phyloP scores from a whole-genome alignment of 2,888 invertebrate species.

The Empis stercorea region DNA sequence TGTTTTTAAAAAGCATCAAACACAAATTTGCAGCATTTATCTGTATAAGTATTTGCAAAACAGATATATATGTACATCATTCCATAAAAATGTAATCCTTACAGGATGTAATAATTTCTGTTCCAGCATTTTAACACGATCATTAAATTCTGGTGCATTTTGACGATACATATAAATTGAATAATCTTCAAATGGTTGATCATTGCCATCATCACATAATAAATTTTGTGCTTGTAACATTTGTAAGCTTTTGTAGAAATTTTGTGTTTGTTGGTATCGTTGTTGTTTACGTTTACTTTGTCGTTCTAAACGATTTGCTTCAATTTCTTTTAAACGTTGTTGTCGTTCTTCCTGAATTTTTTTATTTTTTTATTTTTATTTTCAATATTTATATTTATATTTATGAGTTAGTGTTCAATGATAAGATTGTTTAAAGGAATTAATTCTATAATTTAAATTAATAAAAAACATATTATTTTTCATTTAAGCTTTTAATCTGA shows the following conservation, averaged over 20 bases:
- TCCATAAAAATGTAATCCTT: conserved; percentile 37
- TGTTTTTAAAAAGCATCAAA: conserved; percentile 13
- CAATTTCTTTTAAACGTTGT: conserved; percentile 61
- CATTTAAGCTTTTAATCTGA: too few species aligned
- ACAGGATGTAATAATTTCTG: conserved; percentile 59
- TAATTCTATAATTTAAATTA: too few species aligned
- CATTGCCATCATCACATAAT: conserved; percentile 44
- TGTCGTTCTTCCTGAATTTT: conserved; percentile 53
- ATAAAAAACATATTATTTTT: too few species aligned
- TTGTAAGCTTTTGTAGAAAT: conserved; percentile 73
- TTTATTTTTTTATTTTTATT: conserved; percentile 4
- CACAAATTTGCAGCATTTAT: conserved; percentile 8
- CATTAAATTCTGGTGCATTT: conserved; percentile 71
- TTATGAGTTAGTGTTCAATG: too few species aligned
- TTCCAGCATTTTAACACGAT: conserved; percentile 70
- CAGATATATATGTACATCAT: too few species aligned
- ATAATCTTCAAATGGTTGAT: conserved; percentile 64
- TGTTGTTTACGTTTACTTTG: conserved; percentile 51
- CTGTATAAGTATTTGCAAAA: too few species aligned
- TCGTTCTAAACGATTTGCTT: conserved; percentile 51
- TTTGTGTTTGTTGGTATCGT: conserved; percentile 64
- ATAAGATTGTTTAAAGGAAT: too few species aligned
- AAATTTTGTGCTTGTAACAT: conserved; percentile 66
- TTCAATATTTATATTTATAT: not conserved
- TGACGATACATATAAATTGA: conserved; percentile 75